Conservation (phyloP, 2,888 invertebrate genomes). For the Laspeyria flexula region DNA sequence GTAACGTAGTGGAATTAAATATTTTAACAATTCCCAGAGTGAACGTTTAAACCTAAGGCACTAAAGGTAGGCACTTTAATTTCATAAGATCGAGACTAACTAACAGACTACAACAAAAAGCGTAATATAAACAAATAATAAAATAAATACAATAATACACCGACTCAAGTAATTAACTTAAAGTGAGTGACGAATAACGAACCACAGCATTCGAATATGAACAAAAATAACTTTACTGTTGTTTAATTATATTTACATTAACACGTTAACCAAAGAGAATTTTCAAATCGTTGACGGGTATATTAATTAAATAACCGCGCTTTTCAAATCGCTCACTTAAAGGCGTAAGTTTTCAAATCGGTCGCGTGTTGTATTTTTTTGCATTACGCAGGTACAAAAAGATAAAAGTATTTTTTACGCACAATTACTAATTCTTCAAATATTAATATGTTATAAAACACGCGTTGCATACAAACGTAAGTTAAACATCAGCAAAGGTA, state of each 20-base stretch:
- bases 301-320: too few relatives aligned
- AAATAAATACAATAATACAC: conserved; percentile 68
- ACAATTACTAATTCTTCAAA: too few relatives aligned
- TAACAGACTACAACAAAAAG: conserved; percentile 72
- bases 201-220: conserved; percentile 31
- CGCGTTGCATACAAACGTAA: conserved; percentile 5
- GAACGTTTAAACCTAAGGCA: conserved; percentile 58
- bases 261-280: too few relatives aligned
- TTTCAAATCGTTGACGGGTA: too few relatives aligned
- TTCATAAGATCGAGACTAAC: conserved; percentile 60
- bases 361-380: not conserved
- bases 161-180: conserved; percentile 42
- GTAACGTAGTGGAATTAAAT: conserved; percentile 41
- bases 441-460: too few relatives aligned
- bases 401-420: too few relatives aligned
- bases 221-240: conserved; percentile 39
- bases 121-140: conserved; percentile 64
- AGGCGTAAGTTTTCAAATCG: not conserved
- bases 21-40: conserved; percentile 39
- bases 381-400: too few relatives aligned
- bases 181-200: conserved; percentile 38
- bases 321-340: too few relatives aligned
- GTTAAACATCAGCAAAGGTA: conserved; percentile 40
- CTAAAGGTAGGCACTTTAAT: conserved; percentile 62
- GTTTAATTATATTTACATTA: conserved; percentile 13